A percentile compares a stretch with the other conserved stretches of the same genome.
phyloP scores from a whole-genome alignment of 2,888 invertebrate genomes.

The Campoplex capitator region DNA sequence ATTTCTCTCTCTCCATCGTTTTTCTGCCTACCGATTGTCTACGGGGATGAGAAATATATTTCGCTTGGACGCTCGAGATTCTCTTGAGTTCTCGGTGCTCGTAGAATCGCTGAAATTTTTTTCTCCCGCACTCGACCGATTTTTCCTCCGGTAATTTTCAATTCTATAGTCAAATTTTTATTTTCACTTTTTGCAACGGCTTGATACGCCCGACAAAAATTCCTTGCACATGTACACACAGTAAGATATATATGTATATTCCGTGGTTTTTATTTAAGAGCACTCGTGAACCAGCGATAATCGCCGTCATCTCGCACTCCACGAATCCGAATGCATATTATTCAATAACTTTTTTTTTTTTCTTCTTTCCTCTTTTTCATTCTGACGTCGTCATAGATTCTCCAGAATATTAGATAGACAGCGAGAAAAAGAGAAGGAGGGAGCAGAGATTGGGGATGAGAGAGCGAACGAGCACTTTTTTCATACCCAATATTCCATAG shows the following conservation, averaged over 20 bases:
- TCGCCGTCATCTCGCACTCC: conserved; percentile 30
- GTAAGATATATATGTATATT: conserved; percentile 18
- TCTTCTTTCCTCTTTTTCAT: conserved; percentile 4
- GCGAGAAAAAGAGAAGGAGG: not conserved
- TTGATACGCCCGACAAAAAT: conserved; percentile 21
- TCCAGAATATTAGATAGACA: conserved; percentile 15
- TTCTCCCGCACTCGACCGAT: conserved; percentile 6
- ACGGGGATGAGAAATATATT: conserved; percentile 32
- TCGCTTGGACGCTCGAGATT: conserved; percentile 18
- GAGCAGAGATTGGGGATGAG: not conserved
- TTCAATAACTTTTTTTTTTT: conserved; percentile 22
- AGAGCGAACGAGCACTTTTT: not conserved
- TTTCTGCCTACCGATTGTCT: conserved; percentile 7
- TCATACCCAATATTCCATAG: conserved; percentile 15
- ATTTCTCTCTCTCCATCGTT: not conserved
- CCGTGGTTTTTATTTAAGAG: conserved; percentile 26
- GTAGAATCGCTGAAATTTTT: conserved; percentile 13
- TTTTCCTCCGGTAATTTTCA: conserved; percentile 48
- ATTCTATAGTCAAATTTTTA: conserved; percentile 49
- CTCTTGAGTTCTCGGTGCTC: conserved; percentile 30
- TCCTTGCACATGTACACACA: conserved; percentile 5
- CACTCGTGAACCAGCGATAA: conserved; percentile 38
- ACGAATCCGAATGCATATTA: conserved; percentile 45
- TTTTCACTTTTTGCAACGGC: conserved; percentile 23
- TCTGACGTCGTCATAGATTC: conserved; percentile 14